Percentiles rank a stretch among this genome's conserved stretches.
These are phyloP conservation scores for Cariama cristata DNA, from an alignment of 2,113 vertebrate species.

Conservation along the genomic window DNA sequence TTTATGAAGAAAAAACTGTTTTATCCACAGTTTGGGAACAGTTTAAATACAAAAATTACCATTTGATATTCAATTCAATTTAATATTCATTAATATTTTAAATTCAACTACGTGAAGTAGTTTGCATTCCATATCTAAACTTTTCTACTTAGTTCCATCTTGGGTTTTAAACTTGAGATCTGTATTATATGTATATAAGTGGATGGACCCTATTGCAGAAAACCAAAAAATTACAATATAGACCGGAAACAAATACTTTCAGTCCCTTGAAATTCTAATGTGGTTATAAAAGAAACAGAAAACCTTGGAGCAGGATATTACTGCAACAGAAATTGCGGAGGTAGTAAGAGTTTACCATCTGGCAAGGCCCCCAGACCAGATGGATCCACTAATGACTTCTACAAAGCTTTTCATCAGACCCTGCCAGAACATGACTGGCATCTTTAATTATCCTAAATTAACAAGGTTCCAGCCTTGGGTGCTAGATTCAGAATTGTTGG, in stretches of 20 bases:
- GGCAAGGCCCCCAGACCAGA: constrained; percentile 74
- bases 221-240: neutral
- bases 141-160: neutral
- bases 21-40: neutral
- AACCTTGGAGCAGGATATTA: neutral
- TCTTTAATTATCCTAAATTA: constrained; percentile 74
- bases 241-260: neutral
- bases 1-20: neutral
- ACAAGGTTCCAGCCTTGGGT: constrained; percentile 37
- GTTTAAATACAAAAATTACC: neutral
- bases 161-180: neutral
- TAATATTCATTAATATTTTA: neutral
- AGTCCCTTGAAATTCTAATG: neutral
- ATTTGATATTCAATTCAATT: neutral
- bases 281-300: neutral
- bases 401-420: constrained; percentile 70
- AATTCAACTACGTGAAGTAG: neutral
- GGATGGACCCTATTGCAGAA: neutral
- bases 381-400: constrained; percentile 77
- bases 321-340: constrained; percentile 34
- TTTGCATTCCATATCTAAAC: neutral
- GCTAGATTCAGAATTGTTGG: constrained; percentile 22
- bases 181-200: neutral
- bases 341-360: constrained; percentile 71
- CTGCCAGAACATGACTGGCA: constrained; percentile 61